These are phyloP conservation scores for Drosophila pseudoobscura DNA, from an alignment of 1,140 invertebrate species.

Conservation along the genomic window DNA sequence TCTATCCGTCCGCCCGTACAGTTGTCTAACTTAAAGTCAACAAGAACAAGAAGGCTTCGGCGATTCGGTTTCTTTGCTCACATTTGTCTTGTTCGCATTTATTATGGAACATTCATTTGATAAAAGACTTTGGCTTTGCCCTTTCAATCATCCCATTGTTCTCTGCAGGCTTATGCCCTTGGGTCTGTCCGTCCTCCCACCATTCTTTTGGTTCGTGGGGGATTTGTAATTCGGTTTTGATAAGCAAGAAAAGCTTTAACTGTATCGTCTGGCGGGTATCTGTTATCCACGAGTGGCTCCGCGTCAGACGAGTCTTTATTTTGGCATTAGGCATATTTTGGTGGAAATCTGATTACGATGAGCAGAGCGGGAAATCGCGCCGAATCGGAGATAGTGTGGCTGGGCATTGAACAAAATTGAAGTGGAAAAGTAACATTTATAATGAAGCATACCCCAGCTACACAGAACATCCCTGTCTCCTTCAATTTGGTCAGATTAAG, in stretches of 20 bases:
- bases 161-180: constrained; percentile 43
- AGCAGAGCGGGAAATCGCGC: constrained; percentile 5
- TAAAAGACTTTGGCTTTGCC: constrained; percentile 67
- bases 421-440: too few relatives aligned
- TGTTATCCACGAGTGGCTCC: constrained; percentile 21
- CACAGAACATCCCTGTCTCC: too few relatives aligned
- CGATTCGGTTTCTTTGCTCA: constrained; percentile 30
- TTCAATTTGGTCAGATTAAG: too few relatives aligned
- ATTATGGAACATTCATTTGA: constrained; percentile 73
- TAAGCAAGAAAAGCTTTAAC: constrained; percentile 56
- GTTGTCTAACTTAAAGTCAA: constrained; percentile 71
- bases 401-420: not conserved
- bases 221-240: constrained; percentile 79
- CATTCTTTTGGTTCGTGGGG: constrained; percentile 17
- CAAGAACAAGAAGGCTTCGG: constrained; percentile 27
- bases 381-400: too few relatives aligned
- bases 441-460: too few relatives aligned
- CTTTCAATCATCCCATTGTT: constrained; percentile 74
- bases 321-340: constrained; percentile 58
- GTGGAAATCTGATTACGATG: constrained; percentile 49
- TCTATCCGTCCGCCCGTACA: constrained; percentile 11
- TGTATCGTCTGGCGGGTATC: constrained; percentile 50
- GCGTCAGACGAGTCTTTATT: constrained; percentile 47
- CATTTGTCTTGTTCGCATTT: constrained; percentile 54
- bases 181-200: constrained; percentile 18